Conservation (phyloP, 2,113 vertebrate genomes). For the Lagopus leucura region DNA sequence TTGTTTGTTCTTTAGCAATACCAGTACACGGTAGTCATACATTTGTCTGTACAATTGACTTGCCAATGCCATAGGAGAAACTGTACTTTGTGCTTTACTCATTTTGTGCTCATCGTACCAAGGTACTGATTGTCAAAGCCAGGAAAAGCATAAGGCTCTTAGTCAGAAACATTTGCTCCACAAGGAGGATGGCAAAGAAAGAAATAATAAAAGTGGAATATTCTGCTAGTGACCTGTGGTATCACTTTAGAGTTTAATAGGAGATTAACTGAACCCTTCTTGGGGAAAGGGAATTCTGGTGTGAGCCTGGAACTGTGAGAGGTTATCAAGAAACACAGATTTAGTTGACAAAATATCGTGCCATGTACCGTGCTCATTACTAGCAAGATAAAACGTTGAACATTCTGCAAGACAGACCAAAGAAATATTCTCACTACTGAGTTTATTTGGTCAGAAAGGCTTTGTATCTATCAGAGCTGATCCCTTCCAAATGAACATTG, state of each 20-base stretch:
- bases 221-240: constrained; percentile 15
- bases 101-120: neutral
- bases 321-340: neutral
- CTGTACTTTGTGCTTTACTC: neutral
- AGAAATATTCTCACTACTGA: neutral
- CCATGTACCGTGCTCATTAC: neutral
- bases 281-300: neutral
- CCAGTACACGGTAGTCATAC: neutral
- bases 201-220: neutral
- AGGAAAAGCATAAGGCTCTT: neutral
- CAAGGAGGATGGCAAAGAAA: neutral
- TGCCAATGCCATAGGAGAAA: neutral
- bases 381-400: constrained; percentile 14
- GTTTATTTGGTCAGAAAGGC: neutral
- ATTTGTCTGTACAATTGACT: neutral
- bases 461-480: neutral
- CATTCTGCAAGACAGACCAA: neutral
- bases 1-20: neutral
- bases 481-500: neutral
- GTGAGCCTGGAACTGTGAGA: constrained; percentile 14
- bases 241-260: neutral
- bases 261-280: constrained; percentile 17
- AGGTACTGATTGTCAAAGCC: neutral
- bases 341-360: constrained; percentile 15
- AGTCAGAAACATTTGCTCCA: neutral